Evolutionary conservation across 2,797 vertebrate genomes (phyloP).

Genomic region (Leptatherina wallacei): DNA sequence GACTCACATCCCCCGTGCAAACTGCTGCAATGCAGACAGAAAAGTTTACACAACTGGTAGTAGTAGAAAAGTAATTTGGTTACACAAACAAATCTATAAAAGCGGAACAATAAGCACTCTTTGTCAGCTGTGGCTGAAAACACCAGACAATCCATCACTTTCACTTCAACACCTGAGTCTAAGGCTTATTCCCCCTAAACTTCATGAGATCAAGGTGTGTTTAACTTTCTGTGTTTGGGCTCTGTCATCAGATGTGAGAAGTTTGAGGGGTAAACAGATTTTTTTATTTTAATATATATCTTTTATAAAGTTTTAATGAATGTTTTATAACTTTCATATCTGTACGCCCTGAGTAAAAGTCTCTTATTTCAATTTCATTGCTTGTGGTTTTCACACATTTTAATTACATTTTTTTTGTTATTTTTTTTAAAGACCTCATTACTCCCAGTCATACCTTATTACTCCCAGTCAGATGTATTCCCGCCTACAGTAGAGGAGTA

Average conservation of each 20-base stretch:
- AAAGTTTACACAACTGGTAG: constrained; percentile 23
- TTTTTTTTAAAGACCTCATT: constrained; percentile 14
- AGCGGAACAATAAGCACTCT: constrained; percentile 4
- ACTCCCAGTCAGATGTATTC: constrained; percentile 17
- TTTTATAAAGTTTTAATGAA: neutral
- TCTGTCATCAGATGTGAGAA: neutral
- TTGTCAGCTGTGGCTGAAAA: too few species aligned
- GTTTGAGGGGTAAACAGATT: neutral
- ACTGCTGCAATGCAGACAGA: constrained; percentile 17
- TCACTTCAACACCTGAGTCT: neutral
- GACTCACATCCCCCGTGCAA: constrained; percentile 6
- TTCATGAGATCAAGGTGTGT: neutral
- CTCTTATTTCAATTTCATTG: too few species aligned
- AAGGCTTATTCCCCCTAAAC: neutral
- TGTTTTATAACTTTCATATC: neutral
- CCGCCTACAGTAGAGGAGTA: constrained; percentile 11
- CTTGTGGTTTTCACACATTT: constrained; percentile 9
- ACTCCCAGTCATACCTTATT: constrained; percentile 30
- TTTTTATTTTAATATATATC: neutral
- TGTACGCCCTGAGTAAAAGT: neutral
- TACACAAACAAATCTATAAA: constrained; percentile 1
- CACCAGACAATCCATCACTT: too few species aligned
- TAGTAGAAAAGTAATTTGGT: neutral
- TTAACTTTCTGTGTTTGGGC: neutral
- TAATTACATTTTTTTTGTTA: neutral